Evolutionary conservation across 1,140 invertebrate species (phyloP), one percentile per base, ranked within the genome.

Genomic region (Eumaeus atala): DNA sequence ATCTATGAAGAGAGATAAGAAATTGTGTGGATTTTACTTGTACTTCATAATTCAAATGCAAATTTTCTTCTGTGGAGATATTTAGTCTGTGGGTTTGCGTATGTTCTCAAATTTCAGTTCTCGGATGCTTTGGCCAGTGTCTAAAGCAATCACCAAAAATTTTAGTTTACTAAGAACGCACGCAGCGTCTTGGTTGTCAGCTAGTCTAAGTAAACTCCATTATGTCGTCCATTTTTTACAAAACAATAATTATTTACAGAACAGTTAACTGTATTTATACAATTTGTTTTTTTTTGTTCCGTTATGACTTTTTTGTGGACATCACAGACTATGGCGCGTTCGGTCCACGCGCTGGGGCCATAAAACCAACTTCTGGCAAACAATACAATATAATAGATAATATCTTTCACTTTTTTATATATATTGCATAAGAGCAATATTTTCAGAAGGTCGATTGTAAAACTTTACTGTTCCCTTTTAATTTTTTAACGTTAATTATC

Each of bases 311-410:
- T 44, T 12, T 33, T 40, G 18, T 44, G 64, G 59, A 60, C 38
- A 35, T 36, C 8, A 44, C 37, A 51, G 12, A 56, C 42, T 47
- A 14, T 60, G 70, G 72, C 79, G 66, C 59, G 67, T 64, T 80
- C 61, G 70, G 28, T 70, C 77, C 79, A 80, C 79, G 79, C 77
- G 79, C 74, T 77, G 53, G 16, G 48, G 66, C 51, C 53, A 50
- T 79, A 83, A 80, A 80, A 16, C 60, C 72, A 55, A 74, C 78
- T 82, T 72, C 72, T 66, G 56, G 48, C 34, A 54, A 69, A 74
- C 66, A 72, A 74, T 66, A 44, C 14, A 5, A 37, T 9, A 37
- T 28, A 28, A 28, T 28, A 28, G 21, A 3, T 28, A 6, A 28
- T 28, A 28, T 28, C 6, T 28, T 28, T 28, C n/a, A n/a, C n/a